These are phyloP conservation scores for Drosophila emarginata DNA, from an alignment of 2,888 invertebrate species.

Conservation along the genomic window DNA sequence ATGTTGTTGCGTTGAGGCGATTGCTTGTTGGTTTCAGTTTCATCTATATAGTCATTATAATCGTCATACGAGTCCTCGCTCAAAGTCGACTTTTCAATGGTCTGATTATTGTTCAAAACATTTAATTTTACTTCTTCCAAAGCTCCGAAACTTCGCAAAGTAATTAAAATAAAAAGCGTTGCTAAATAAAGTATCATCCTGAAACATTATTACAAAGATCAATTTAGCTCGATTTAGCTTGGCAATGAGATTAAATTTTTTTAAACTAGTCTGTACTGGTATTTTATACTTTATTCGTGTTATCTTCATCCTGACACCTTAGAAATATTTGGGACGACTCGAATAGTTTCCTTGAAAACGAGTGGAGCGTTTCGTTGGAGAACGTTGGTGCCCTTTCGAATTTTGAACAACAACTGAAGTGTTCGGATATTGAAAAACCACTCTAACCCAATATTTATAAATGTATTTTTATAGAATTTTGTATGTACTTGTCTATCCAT, in stretches of 20 bases:
- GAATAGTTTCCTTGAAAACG: slow-evolving; percentile 3
- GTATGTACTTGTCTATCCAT: not conserved
- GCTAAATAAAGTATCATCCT: slow-evolving; percentile 22
- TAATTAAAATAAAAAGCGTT: not conserved
- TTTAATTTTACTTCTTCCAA: slow-evolving; percentile 6
- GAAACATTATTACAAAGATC: not conserved
- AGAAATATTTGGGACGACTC: slow-evolving; percentile 12
- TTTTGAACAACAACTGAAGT: slow-evolving; percentile 44
- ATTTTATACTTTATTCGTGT: slow-evolving; percentile 30
- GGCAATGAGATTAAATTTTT: not conserved
- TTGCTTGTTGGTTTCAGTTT: slow-evolving; percentile 48
- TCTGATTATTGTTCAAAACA: slow-evolving; percentile 11
- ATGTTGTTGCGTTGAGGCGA: slow-evolving; percentile 42
- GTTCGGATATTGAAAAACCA: slow-evolving; percentile 22
- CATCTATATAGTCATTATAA: slow-evolving; percentile 65
- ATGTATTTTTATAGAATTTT: not conserved
- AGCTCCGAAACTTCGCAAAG: not conserved
- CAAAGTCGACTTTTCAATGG: slow-evolving; percentile 32
- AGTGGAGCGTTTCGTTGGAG: slow-evolving; percentile 5
- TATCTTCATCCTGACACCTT: slow-evolving; percentile 37
- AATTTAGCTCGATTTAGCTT: not conserved
- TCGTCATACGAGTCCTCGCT: slow-evolving; percentile 67
- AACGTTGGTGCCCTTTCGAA: slow-evolving; percentile 30
- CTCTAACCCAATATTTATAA: slow-evolving; percentile 17
- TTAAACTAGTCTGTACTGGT: not conserved